A percentile compares a stretch with the other conserved stretches of the same genome.
phyloP scores from a whole-genome alignment of 2,113 vertebrate genomes.

The Oenanthe melanoleuca region DNA sequence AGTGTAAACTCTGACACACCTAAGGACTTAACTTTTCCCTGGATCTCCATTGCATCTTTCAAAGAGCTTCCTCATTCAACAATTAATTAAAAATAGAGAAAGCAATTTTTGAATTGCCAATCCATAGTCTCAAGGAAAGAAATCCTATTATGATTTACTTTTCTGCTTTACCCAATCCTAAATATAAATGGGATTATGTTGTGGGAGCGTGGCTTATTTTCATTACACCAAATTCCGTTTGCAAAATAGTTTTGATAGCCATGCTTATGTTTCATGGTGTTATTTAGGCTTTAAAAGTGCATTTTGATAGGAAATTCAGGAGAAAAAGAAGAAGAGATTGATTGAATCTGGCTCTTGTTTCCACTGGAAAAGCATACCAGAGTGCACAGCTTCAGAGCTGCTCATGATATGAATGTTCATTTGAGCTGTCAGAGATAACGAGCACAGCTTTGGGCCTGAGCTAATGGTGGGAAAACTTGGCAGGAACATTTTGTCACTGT shows the following conservation, averaged over 20 bases:
- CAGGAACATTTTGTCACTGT: background rate
- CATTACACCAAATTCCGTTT: background rate
- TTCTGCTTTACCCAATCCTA: background rate
- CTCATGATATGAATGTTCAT: accelerated
- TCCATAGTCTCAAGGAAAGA: background rate
- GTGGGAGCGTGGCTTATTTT: background rate
- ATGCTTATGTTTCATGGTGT: background rate
- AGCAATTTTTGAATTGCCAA: background rate
- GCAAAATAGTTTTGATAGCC: background rate
- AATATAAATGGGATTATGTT: background rate
- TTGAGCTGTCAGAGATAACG: background rate
- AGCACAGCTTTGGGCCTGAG: background rate
- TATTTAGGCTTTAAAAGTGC: background rate
- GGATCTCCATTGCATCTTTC: background rate
- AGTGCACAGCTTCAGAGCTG: background rate
- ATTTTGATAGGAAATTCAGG: background rate
- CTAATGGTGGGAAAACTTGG: background rate
- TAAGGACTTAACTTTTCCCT: background rate
- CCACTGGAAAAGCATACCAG: background rate
- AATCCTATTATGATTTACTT: background rate
- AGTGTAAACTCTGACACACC: background rate
- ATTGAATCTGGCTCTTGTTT: background rate
- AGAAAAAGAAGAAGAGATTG: accelerated
- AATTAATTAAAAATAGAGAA: background rate
- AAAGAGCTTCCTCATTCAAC: background rate